Percentiles rank a stretch among this genome's conserved stretches.
Conservation (phyloP, 2,888 invertebrate genomes). For the Syrphus vitripennis region DNA sequence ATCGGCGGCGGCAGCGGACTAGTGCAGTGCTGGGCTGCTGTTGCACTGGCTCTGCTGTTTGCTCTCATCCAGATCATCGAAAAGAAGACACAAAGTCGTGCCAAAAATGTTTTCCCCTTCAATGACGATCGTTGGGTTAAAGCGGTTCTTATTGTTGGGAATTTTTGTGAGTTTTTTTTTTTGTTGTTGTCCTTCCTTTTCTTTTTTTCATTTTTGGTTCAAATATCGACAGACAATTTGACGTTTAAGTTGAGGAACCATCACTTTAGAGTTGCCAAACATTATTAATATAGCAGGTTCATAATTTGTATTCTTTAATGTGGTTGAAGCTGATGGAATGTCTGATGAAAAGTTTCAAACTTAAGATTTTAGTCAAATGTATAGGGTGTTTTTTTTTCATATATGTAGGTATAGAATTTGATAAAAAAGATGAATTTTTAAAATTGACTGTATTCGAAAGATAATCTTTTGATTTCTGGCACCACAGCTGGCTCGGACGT, state of each 20-base stretch:
- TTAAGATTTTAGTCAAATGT: too few species aligned
- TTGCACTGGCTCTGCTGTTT: slow-evolving; percentile 44
- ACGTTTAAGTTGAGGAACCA: slow-evolving; percentile 33
- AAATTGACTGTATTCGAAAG: too few species aligned
- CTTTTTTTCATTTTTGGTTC: background rate
- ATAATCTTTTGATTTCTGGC: too few species aligned
- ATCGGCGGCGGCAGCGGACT: too few species aligned
- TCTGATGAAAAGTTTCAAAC: too few species aligned
- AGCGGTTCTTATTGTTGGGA: slow-evolving; percentile 39
- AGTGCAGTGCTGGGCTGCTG: background rate
- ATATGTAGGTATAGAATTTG: too few species aligned
- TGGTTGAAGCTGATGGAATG: too few species aligned
- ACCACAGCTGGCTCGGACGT: too few species aligned
- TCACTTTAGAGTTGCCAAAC: slow-evolving; percentile 25
- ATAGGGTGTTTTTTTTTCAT: too few species aligned
- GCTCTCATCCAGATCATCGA: slow-evolving; percentile 69
- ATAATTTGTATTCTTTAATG: too few species aligned
- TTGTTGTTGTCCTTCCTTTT: too few species aligned
- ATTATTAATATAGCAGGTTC: too few species aligned
- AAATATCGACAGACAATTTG: slow-evolving; percentile 61
- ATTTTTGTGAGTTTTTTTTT: slow-evolving; percentile 9
- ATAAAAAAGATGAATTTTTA: background rate
- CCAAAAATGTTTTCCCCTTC: slow-evolving; percentile 67
- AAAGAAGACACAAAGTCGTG: slow-evolving; percentile 57
- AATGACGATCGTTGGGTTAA: slow-evolving; percentile 46